Base-by-base conservation (phyloP, 2,888 invertebrate species). In the Dicycla oo region DNA sequence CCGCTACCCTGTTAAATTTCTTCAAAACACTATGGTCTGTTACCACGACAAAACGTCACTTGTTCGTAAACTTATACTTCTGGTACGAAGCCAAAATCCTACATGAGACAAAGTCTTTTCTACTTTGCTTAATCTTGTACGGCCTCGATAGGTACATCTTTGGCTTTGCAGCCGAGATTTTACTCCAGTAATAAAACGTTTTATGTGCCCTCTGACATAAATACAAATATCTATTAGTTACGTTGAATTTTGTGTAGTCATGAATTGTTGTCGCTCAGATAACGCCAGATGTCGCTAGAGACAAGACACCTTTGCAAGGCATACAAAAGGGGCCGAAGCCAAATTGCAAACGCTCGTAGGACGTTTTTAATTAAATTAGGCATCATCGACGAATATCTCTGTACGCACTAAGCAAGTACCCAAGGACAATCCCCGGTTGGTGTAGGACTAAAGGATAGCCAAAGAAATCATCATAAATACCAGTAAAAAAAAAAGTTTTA, bases 81-180 rank as follows among this genome's bases (percentile, higher is more conserved):
- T 69, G 40, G 53, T 80, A 56, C 53, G 23, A 70, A 45, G 64
- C 57, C 65, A 78, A 70, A 74, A 74, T 56, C 66, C 34, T 74
- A 62, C 30, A 81, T n/a, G 66, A 30, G 61, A 60, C 67, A 51
- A 67, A 78, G 49, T 67, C 38, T 64, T 67, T 80, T 78, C 60
- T 69, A 77, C 58, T 81, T 73, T 66, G 51, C 38, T 77, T 77
- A 61, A 69, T 81, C 72, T 80, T 63, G 58, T 60, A 56, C 20
- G 34, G 57, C 34, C 43, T 67, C 69, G 53, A 78, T 74, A 65
- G 62, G 73, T 51, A 68, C 69, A 64, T 69, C 45, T 43, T 57
- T 74, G 60, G n/a, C 53, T 66, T 68, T 70, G 3, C 20, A 10
- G 7, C 38, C 7, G 51, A 56, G 57, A 69, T 66, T 73, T 78